Percentiles rank a stretch among this genome's conserved stretches.
Conservation (phyloP, 2,113 vertebrate species). For the Lepus americanus region DNA sequence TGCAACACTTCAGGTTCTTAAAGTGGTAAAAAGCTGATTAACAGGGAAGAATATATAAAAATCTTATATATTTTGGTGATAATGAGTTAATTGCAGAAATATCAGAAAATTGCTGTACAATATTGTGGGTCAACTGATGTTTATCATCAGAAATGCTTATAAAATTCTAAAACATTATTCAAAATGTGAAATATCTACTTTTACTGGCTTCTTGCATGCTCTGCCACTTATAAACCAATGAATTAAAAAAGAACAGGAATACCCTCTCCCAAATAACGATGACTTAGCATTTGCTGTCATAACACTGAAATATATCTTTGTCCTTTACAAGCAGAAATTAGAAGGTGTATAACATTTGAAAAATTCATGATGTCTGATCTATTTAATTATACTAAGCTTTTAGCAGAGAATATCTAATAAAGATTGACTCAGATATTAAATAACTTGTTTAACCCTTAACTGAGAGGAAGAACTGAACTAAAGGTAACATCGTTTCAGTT, state of each 20-base stretch:
- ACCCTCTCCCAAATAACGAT: background rate
- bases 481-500: background rate
- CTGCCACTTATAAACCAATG: background rate
- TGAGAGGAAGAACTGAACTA: background rate
- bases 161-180: background rate
- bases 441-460: conserved; percentile 6
- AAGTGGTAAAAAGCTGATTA: background rate
- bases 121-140: background rate
- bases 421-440: background rate
- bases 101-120: background rate
- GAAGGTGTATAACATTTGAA: background rate
- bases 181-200: background rate
- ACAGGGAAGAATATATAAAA: background rate
- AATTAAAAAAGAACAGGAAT: background rate
- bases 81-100: background rate
- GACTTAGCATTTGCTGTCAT: background rate
- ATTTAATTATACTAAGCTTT: conserved; percentile 35
- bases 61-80: background rate
- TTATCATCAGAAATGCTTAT: background rate
- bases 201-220: background rate
- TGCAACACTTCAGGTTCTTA: too few species aligned
- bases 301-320: conserved; percentile 15
- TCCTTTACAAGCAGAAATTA: background rate
- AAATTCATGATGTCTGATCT: conserved; percentile 1
- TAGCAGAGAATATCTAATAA: background rate